Conservation (phyloP, 2,113 vertebrate species). For the Chlorodrepanis virens region DNA sequence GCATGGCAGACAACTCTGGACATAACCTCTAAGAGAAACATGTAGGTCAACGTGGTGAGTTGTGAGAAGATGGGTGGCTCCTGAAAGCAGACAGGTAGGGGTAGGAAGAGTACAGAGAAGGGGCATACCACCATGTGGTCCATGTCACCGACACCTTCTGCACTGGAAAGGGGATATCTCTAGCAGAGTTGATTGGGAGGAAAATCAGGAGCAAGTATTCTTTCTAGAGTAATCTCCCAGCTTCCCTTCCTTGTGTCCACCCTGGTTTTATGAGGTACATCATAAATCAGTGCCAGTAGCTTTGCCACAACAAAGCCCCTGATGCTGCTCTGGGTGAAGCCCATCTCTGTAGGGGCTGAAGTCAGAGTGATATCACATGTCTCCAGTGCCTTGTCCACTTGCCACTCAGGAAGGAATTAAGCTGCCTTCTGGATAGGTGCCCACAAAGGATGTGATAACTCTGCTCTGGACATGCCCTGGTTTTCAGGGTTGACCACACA, state of each 20-base stretch:
- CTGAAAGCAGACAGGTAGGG: background rate
- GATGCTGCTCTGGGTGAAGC: background rate
- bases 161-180: background rate
- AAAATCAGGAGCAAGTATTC: background rate
- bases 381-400: background rate
- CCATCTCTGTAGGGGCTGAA: background rate
- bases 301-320: background rate
- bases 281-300: background rate
- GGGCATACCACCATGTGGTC: background rate
- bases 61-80: background rate
- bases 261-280: background rate
- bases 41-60: background rate
- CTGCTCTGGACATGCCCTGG: background rate
- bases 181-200: background rate
- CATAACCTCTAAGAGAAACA: background rate
- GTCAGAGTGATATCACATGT: accelerated
- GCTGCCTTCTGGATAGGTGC: background rate
- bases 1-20: background rate
- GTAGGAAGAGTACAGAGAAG: background rate
- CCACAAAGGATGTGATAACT: background rate
- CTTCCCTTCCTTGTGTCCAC: background rate
- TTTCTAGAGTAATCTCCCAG: background rate
- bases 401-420: background rate
- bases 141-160: background rate
- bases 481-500: background rate